Evolutionary conservation across 2,797 vertebrate species (phyloP).

Genomic region (Sebastes steindachneri): DNA sequence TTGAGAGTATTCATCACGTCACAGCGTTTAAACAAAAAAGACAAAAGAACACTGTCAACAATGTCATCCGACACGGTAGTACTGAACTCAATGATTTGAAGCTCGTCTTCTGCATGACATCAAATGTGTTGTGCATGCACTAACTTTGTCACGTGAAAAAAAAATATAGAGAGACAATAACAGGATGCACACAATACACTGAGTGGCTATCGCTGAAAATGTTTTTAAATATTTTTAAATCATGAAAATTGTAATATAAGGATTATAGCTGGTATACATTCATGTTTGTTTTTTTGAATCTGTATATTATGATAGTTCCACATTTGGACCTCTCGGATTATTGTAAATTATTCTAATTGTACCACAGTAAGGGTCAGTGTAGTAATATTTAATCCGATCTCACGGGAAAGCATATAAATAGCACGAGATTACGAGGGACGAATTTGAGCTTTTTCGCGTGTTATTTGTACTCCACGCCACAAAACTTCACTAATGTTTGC

Average conservation of each 20-base stretch:
- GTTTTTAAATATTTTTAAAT: no score
- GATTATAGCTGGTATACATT: not conserved
- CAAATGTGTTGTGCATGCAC: not conserved
- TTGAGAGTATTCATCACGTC: conserved; percentile 12
- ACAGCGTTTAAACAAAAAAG: conserved; percentile 9
- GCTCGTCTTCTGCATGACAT: not conserved
- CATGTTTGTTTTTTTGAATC: not conserved
- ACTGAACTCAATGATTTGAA: not conserved
- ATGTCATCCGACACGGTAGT: not conserved
- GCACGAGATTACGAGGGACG: no score
- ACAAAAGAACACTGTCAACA: conserved; percentile 6
- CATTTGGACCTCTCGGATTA: not conserved
- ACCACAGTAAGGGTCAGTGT: not conserved
- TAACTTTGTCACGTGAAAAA: not conserved
- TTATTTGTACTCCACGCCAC: no score
- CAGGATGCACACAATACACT: not conserved
- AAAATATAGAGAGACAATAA: not conserved
- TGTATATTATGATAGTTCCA: not conserved
- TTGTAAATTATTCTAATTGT: not conserved
- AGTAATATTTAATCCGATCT: not conserved
- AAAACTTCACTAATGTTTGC: no score
- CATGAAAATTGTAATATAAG: no score
- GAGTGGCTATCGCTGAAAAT: no score
- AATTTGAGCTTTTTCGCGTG: no score
- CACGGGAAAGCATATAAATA: no score